Percentiles rank a stretch among this genome's conserved stretches.
Evolutionary conservation across 2,113 vertebrate species (phyloP).

Genomic region (Podilymbus podiceps): DNA sequence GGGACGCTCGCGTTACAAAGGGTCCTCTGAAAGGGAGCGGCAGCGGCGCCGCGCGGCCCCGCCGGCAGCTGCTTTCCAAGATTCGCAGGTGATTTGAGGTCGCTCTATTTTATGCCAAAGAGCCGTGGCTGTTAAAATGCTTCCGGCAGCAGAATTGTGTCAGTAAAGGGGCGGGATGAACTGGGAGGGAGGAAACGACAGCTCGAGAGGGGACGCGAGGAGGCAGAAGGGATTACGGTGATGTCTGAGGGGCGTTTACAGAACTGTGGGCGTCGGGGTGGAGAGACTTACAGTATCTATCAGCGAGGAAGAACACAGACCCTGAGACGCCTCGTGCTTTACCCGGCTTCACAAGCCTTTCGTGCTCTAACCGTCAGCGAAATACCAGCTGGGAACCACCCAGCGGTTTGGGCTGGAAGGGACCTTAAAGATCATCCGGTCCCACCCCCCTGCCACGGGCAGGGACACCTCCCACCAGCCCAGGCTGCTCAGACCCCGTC

Average conservation of each 20-base stretch:
- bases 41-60: background rate
- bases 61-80: background rate
- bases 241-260: background rate
- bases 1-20: fast-evolving
- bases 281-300: background rate
- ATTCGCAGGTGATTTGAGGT: background rate
- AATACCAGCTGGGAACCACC: background rate
- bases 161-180: background rate
- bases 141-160: background rate
- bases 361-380: background rate
- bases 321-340: background rate
- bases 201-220: background rate
- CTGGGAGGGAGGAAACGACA: background rate
- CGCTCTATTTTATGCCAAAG: background rate
- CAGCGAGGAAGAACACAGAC: background rate
- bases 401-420: no score
- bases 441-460: no score
- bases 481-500: no score
- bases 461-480: no score
- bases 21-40: no score
- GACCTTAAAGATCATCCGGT: no score
- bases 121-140: background rate
- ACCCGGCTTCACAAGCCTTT: background rate
- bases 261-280: background rate
- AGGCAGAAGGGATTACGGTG: background rate